Evolutionary conservation across 1,140 invertebrate genomes (phyloP).

Genomic region (Drosophila littoralis): DNA sequence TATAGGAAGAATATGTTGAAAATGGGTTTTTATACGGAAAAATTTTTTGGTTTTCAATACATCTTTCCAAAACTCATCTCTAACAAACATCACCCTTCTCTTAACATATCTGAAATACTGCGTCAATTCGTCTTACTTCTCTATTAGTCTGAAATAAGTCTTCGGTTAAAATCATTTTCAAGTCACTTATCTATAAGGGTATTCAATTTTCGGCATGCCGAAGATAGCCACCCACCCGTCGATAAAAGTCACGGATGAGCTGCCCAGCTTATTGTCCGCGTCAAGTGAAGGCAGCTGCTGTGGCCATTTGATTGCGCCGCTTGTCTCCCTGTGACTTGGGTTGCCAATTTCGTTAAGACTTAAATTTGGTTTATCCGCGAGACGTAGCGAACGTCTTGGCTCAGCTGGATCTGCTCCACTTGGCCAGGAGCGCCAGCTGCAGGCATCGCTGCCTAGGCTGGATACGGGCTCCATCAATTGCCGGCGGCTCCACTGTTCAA

Average conservation of each 20-base stretch:
- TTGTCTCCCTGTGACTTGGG: slow-evolving; percentile 36
- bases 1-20: no score
- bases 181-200: no score
- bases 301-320: slow-evolving; percentile 52
- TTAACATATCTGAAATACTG: no score
- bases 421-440: slow-evolving; percentile 40
- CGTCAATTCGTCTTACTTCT: no score
- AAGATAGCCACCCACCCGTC: slow-evolving; percentile 30
- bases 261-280: slow-evolving; percentile 40
- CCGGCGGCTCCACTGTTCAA: slow-evolving; percentile 25
- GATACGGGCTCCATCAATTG: slow-evolving; percentile 34
- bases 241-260: slow-evolving; percentile 15
- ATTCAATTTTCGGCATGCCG: no score
- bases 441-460: slow-evolving; percentile 3
- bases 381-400: slow-evolving; percentile 28
- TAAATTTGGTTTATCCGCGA: slow-evolving; percentile 40
- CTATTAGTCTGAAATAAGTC: no score
- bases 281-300: slow-evolving; percentile 55
- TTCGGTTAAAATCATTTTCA: no score
- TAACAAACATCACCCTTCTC: no score
- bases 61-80: no score
- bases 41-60: no score
- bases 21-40: no score
- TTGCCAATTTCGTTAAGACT: slow-evolving; percentile 40
- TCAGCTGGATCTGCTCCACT: not conserved